phyloP scores from a whole-genome alignment of 2,113 vertebrate genomes.

The Serinus canaria region DNA sequence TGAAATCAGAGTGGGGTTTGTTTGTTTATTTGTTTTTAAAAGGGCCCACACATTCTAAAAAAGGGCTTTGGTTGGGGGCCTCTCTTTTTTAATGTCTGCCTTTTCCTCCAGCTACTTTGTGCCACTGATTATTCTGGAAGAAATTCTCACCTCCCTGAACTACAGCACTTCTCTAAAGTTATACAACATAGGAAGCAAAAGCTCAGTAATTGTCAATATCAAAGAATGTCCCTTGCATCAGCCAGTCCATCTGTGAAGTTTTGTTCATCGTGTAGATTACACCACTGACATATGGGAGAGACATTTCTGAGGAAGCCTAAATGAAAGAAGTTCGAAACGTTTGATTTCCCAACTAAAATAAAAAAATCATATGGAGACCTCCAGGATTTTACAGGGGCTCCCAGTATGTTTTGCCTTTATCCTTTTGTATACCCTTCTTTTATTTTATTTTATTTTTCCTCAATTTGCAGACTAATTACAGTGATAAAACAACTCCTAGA shows the following conservation, averaged over 20 bases:
- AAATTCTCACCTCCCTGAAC: slow-evolving; percentile 18
- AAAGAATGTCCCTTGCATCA: slow-evolving; percentile 1
- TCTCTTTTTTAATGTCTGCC: neutral
- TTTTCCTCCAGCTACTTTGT: slow-evolving; percentile 4
- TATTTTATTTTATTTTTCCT: neutral
- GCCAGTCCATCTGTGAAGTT: slow-evolving; percentile 16
- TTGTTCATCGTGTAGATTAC: neutral
- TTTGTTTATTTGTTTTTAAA: neutral
- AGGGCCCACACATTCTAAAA: neutral
- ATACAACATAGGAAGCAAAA: slow-evolving; percentile 29
- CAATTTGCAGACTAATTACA: neutral
- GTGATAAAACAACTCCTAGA: slow-evolving; percentile 7
- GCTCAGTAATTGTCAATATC: slow-evolving; percentile 10
- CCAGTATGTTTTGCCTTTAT: neutral
- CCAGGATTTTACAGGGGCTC: neutral
- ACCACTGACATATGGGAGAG: slow-evolving; percentile 3
- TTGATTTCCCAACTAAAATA: neutral
- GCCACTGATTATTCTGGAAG: slow-evolving; percentile 49
- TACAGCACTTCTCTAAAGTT: slow-evolving; percentile 1
- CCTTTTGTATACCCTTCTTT: neutral
- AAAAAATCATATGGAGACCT: neutral
- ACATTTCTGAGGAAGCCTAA: neutral
- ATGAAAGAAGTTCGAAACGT: neutral
- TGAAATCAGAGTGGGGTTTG: neutral
- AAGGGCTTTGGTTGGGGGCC: neutral